Conservation (phyloP, 1,140 invertebrate species). For the Leucophenga varia region DNA sequence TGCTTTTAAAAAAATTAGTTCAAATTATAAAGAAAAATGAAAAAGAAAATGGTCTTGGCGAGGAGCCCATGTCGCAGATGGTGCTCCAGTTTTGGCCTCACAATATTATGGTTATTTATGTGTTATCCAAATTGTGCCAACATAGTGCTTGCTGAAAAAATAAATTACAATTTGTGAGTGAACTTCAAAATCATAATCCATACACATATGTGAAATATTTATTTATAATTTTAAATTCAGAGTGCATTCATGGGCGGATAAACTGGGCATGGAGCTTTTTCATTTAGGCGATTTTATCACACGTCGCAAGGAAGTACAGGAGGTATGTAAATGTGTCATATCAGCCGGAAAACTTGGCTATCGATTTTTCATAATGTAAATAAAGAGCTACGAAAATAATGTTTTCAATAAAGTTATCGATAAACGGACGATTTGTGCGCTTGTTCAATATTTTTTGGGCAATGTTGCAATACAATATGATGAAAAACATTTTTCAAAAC, state of each 20-base stretch:
- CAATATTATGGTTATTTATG: slow-evolving; percentile 11
- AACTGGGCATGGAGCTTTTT: slow-evolving; percentile 70
- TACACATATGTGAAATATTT: background rate
- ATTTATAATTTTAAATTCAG: slow-evolving; percentile 49
- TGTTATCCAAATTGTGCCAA: slow-evolving; percentile 16
- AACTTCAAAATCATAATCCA: background rate
- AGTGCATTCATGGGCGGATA: slow-evolving; percentile 71
- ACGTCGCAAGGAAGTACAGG: slow-evolving; percentile 69
- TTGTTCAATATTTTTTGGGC: too few relatives aligned
- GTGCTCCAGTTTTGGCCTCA: background rate
- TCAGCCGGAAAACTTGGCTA: too few relatives aligned
- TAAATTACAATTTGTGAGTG: slow-evolving; percentile 54
- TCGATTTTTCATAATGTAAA: slow-evolving; percentile 39
- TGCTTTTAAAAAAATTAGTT: too few relatives aligned
- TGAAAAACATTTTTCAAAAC: background rate
- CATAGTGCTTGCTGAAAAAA: slow-evolving; percentile 34
- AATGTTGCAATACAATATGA: too few relatives aligned
- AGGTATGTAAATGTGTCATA: slow-evolving; percentile 56
- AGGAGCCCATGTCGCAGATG: background rate
- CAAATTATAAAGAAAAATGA: too few relatives aligned
- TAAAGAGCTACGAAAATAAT: too few relatives aligned
- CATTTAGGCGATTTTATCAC: slow-evolving; percentile 73
- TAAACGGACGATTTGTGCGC: too few relatives aligned
- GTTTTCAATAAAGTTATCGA: too few relatives aligned
- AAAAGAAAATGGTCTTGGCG: too few relatives aligned